These are phyloP conservation scores for Zoanthus solanderi DNA, from an alignment of 92 coral and sea anemone species.

Conservation along the genomic window DNA sequence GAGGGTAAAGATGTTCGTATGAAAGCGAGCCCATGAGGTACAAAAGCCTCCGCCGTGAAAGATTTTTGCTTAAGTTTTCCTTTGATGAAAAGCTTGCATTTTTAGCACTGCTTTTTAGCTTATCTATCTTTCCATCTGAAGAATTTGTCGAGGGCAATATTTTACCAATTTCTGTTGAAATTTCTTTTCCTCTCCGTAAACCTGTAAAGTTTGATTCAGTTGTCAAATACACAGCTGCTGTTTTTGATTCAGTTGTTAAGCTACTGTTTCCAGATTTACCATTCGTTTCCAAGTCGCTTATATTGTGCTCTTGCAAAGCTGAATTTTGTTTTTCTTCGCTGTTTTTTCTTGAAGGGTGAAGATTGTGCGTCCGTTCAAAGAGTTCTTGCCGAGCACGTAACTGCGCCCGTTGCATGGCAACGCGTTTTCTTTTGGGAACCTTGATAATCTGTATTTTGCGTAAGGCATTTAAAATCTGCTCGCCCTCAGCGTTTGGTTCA, in stretches of 20 bases:
- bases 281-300: neutral
- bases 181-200: neutral
- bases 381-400: slow-evolving; percentile 4
- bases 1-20: slow-evolving; percentile 36
- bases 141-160: neutral
- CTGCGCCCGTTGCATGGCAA: slow-evolving; percentile 28
- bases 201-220: neutral
- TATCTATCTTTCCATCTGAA: neutral
- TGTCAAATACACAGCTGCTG: neutral
- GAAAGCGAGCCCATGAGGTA: slow-evolving; percentile 43
- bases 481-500: neutral
- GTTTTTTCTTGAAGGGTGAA: neutral
- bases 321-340: neutral
- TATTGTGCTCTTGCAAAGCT: neutral
- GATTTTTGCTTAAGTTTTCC: neutral
- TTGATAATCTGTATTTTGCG: slow-evolving; percentile 12
- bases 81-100: neutral
- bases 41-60: slow-evolving; percentile 25
- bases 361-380: slow-evolving; percentile 21
- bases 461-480: neutral
- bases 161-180: neutral
- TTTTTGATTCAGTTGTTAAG: neutral
- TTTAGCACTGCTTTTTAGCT: neutral
- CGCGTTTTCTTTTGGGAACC: slow-evolving; percentile 34
- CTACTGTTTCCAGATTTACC: neutral